Evolutionary conservation across 37 sponge, comb jelly and placozoan genomes (phyloP).

Genomic region (Dysidea cf. avara): DNA sequence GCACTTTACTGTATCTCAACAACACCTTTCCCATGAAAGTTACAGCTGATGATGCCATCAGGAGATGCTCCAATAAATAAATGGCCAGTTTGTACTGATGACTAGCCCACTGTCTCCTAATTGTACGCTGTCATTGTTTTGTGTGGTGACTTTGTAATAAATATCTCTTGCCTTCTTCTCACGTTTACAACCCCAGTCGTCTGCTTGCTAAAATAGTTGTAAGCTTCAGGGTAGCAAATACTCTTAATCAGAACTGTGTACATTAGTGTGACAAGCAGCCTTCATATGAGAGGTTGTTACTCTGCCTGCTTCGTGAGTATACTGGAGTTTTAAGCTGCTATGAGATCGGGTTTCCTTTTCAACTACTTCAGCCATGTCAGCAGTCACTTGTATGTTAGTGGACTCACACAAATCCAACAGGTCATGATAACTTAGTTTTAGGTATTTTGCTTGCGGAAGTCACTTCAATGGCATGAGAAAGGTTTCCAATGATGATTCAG

Average conservation of each 20-base stretch:
- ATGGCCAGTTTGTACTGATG: constrained; percentile 37
- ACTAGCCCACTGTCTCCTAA: constrained; percentile 15
- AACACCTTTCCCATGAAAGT: constrained; percentile 54
- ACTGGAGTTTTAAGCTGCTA: constrained; percentile 16
- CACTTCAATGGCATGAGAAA: constrained; percentile 1
- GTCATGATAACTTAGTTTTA: constrained; percentile 1
- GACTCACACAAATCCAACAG: constrained; percentile 8
- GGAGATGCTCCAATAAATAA: constrained; percentile 49
- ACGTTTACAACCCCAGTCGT: constrained; percentile 10
- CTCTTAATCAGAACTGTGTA: not conserved
- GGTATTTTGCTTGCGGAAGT: not conserved
- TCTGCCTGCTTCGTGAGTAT: constrained; percentile 13
- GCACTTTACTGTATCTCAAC: constrained; percentile 24
- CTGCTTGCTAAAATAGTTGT: constrained; percentile 5
- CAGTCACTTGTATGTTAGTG: constrained; percentile 3
- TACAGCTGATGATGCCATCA: constrained; percentile 34
- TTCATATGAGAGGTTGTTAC: constrained; percentile 33
- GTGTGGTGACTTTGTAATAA: not conserved
- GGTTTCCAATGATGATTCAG: not conserved
- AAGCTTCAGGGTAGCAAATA: too few species aligned
- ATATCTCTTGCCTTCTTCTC: not conserved
- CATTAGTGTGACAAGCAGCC: not conserved
- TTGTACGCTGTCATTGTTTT: not conserved
- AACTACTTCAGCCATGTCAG: not conserved
- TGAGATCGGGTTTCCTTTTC: constrained; percentile 20